These are phyloP conservation scores for Lordiphosa clarofinis DNA, from an alignment of 1,140 invertebrate species.

Conservation along the genomic window DNA sequence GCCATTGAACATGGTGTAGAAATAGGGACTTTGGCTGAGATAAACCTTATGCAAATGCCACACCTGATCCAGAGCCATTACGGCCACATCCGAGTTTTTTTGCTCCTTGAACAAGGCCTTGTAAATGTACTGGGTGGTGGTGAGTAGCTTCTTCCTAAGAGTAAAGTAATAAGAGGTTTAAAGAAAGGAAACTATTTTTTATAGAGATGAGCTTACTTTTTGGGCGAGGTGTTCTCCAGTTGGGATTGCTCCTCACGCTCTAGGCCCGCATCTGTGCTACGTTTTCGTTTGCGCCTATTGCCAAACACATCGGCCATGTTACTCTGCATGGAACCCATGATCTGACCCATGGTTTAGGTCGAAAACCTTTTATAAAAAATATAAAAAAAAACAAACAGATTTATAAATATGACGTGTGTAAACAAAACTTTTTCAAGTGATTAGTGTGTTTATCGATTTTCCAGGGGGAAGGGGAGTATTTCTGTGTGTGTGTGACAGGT, in stretches of 20 bases:
- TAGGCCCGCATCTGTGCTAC: conserved; percentile 49
- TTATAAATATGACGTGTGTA: background rate
- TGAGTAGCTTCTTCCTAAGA: conserved; percentile 85
- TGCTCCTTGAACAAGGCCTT: conserved; percentile 89
- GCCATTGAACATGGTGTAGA: conserved; percentile 91
- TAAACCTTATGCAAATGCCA: conserved; percentile 91
- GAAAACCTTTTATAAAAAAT: background rate
- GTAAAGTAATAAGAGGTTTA: conserved; percentile 19
- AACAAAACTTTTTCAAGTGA: no score
- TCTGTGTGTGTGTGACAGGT: conserved; percentile 24
- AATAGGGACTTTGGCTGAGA: conserved; percentile 90
- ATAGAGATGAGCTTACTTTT: conserved; percentile 50
- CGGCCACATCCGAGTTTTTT: conserved; percentile 88
- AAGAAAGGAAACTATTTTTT: background rate
- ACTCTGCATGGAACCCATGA: conserved; percentile 58
- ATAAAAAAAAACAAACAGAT: background rate
- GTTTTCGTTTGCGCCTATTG: conserved; percentile 66
- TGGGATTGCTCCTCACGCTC: conserved; percentile 41
- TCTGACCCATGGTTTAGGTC: conserved; percentile 58
- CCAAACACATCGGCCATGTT: conserved; percentile 64
- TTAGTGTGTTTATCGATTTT: conserved; percentile 20
- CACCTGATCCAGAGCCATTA: conserved; percentile 86
- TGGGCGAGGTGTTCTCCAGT: conserved; percentile 46
- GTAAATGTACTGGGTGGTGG: conserved; percentile 89
- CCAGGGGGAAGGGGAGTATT: no score